Conservation (phyloP, 1,140 invertebrate species). For the Cepaea nemoralis region DNA sequence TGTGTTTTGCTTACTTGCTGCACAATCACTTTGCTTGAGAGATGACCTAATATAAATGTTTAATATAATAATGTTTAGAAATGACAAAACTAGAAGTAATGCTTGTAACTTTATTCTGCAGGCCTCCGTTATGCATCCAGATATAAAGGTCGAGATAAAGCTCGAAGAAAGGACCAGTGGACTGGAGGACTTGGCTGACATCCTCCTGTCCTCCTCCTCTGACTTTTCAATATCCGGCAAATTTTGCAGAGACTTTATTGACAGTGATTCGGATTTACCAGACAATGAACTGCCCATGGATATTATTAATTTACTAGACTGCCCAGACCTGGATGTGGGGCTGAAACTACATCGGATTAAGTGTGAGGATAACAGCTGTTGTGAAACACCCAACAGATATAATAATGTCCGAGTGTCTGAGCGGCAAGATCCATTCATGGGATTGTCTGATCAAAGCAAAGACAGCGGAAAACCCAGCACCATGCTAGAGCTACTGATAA, state of each 20-base stretch:
- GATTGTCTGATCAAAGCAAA: background rate
- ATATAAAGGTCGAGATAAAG: background rate
- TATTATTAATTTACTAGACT: constrained; percentile 28
- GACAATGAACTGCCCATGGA: constrained; percentile 32
- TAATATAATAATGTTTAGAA: too few relatives aligned
- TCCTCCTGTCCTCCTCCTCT: background rate
- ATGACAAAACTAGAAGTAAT: too few relatives aligned
- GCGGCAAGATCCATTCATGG: constrained; percentile 36
- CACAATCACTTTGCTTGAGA: too few relatives aligned
- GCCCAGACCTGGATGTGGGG: background rate
- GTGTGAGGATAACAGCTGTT: constrained; percentile 22
- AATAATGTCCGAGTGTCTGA: constrained; percentile 2
- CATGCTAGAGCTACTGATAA: background rate
- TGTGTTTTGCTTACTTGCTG: too few relatives aligned
- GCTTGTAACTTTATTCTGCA: too few relatives aligned
- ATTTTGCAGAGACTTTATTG: background rate
- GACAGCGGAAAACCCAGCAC: background rate
- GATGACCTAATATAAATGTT: too few relatives aligned
- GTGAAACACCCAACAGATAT: constrained; percentile 7
- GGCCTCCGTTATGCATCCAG: constrained; percentile 1
- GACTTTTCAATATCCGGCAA: background rate
- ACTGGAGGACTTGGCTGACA: background rate
- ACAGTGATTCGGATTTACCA: constrained; percentile 30
- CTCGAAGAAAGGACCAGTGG: background rate
- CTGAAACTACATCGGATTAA: constrained; percentile 6